Evolutionary conservation across 2,888 invertebrate species (phyloP).

Genomic region (Gymnosoma rotundatum): DNA sequence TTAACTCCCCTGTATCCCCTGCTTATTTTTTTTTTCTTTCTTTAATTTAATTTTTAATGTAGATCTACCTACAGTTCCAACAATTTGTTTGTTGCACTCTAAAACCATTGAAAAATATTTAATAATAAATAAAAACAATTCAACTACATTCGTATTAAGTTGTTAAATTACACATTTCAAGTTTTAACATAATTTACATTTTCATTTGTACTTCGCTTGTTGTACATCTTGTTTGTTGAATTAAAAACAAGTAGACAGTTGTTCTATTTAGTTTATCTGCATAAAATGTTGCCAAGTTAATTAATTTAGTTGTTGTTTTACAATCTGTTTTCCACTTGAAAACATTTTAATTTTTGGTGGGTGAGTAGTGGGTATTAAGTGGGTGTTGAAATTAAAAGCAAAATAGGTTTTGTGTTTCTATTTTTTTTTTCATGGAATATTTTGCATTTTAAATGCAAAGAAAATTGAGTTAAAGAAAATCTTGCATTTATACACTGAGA

Average conservation of each 20-base stretch:
- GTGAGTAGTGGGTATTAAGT: slow-evolving; percentile 40
- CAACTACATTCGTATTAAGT: slow-evolving; percentile 48
- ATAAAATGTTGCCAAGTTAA: slow-evolving; percentile 48
- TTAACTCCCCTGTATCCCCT: no score
- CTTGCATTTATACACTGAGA: not conserved
- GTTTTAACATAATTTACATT: slow-evolving; percentile 61
- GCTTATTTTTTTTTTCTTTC: not conserved
- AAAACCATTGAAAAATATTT: not conserved
- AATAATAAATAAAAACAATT: slow-evolving; percentile 7
- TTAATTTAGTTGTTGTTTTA: slow-evolving; percentile 62
- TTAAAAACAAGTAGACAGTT: not conserved
- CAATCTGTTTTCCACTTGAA: slow-evolving; percentile 62
- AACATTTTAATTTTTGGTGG: slow-evolving; percentile 60
- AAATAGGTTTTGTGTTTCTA: not conserved
- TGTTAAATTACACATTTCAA: slow-evolving; percentile 62
- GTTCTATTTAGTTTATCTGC: slow-evolving; percentile 39
- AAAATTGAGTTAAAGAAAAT: not conserved
- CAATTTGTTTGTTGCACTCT: slow-evolving; percentile 33
- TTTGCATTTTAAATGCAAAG: slow-evolving; percentile 20
- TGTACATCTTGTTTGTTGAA: slow-evolving; percentile 9
- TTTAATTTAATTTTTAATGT: slow-evolving; percentile 15
- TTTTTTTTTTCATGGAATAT: slow-evolving; percentile 11
- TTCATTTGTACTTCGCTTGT: slow-evolving; percentile 17
- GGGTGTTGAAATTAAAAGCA: slow-evolving; percentile 56
- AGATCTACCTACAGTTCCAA: slow-evolving; percentile 34